Evolutionary conservation across 2,113 vertebrate species (phyloP).

Genomic region (Martes martes): DNA sequence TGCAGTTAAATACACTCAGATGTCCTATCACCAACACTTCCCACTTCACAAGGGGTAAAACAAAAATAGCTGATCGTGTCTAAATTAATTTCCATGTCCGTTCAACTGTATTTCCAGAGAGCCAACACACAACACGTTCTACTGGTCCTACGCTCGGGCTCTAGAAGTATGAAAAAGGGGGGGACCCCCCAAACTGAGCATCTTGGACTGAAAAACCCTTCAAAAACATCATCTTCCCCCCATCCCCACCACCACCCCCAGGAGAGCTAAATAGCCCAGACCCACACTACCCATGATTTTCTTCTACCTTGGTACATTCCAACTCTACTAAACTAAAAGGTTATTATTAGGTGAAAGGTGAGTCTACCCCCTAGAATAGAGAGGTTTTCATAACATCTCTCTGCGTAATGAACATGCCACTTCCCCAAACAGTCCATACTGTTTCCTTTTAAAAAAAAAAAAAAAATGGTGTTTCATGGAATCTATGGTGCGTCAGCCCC

Average conservation of each 20-base stretch:
- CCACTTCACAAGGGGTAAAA: neutral
- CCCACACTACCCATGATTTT: neutral
- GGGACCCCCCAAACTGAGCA: neutral
- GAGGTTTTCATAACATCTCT: neutral
- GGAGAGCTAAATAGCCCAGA: neutral
- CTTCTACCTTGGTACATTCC: neutral
- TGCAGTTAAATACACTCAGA: neutral
- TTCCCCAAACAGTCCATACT: neutral
- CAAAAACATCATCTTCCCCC: neutral
- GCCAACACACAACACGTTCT: neutral
- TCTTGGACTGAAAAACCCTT: neutral
- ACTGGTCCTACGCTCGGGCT: neutral
- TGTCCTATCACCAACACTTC: neutral
- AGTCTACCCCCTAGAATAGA: neutral
- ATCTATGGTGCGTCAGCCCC: constrained; percentile 9
- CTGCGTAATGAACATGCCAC: constrained; percentile 17
- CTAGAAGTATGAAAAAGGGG: neutral
- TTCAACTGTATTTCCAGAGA: neutral
- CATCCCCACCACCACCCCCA: too few relatives aligned
- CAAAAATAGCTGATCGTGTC: neutral
- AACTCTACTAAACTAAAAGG: neutral
- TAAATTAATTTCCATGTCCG: neutral
- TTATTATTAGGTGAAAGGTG: neutral
- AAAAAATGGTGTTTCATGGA: neutral
- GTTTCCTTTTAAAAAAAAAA: neutral